phyloP scores from a whole-genome alignment of 92 coral and sea anemone genomes.

The Epizoanthus stellaris region DNA sequence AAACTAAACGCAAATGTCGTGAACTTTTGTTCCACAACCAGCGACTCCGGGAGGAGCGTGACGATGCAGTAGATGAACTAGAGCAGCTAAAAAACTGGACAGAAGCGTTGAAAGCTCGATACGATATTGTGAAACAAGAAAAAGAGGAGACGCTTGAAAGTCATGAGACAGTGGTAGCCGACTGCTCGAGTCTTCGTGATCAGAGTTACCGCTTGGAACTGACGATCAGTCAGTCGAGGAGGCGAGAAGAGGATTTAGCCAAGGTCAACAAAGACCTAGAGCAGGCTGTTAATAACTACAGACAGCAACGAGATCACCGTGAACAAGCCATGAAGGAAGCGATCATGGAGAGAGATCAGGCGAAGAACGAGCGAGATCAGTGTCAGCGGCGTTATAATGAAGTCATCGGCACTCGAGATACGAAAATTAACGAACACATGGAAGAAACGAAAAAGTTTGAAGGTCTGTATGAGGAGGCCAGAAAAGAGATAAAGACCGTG shows the following conservation, averaged over 20 bases:
- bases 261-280: constrained; percentile 76
- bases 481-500: constrained; percentile 62
- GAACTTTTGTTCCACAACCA: constrained; percentile 80
- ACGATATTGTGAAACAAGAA: constrained; percentile 92
- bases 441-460: constrained; percentile 80
- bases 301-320: constrained; percentile 82
- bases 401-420: constrained; percentile 72
- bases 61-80: constrained; percentile 72
- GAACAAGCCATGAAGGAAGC: constrained; percentile 84
- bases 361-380: constrained; percentile 77
- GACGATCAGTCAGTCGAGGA: constrained; percentile 59
- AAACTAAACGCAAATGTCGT: constrained; percentile 81
- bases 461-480: constrained; percentile 70
- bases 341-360: constrained; percentile 82
- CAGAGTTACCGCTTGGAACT: constrained; percentile 82
- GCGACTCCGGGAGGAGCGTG: constrained; percentile 75
- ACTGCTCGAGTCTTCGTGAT: constrained; percentile 78
- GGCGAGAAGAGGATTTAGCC: constrained; percentile 75
- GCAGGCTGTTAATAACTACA: constrained; percentile 75
- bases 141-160: constrained; percentile 81
- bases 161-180: constrained; percentile 84
- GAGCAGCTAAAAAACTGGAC: constrained; percentile 86
- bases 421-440: constrained; percentile 77
- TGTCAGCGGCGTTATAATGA: constrained; percentile 75
- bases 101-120: constrained; percentile 89